phyloP scores from a whole-genome alignment of 1,140 invertebrate genomes.

The Cyrtorhinus lividipennis region DNA sequence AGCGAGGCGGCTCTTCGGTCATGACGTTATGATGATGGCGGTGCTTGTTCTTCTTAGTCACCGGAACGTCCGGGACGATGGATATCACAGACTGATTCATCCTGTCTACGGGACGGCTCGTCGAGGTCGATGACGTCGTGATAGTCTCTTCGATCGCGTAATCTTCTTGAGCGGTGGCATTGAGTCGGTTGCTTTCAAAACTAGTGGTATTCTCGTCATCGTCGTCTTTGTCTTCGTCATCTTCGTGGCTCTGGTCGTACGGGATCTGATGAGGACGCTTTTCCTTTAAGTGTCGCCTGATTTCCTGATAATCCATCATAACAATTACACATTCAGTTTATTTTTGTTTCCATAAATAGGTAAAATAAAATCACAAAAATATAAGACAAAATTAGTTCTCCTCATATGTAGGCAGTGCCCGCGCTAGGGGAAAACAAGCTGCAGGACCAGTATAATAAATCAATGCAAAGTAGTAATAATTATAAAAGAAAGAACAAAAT shows the following conservation, averaged over 20 bases:
- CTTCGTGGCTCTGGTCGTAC: conserved; percentile 24
- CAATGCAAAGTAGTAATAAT: too few relatives aligned
- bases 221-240: conserved; percentile 21
- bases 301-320: conserved; percentile 44
- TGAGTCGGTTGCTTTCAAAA: neutral
- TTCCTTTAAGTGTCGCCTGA: conserved; percentile 49
- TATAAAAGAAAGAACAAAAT: too few relatives aligned
- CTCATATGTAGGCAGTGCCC: too few relatives aligned
- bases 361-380: too few relatives aligned
- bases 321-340: too few relatives aligned
- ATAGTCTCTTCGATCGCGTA: neutral
- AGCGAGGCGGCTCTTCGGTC: neutral
- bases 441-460: too few relatives aligned
- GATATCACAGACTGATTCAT: neutral
- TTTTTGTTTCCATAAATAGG: too few relatives aligned
- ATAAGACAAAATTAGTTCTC: too few relatives aligned
- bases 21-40: conserved; percentile 6
- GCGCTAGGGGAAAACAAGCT: too few relatives aligned
- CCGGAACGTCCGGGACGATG: neutral
- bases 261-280: conserved; percentile 28
- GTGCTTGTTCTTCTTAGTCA: neutral
- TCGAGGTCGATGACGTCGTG: neutral
- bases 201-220: conserved; percentile 14
- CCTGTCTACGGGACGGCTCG: neutral
- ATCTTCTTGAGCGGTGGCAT: neutral